Evolutionary conservation across 1,140 invertebrate species (phyloP).

Genomic region (Calliopsis andreniformis): DNA sequence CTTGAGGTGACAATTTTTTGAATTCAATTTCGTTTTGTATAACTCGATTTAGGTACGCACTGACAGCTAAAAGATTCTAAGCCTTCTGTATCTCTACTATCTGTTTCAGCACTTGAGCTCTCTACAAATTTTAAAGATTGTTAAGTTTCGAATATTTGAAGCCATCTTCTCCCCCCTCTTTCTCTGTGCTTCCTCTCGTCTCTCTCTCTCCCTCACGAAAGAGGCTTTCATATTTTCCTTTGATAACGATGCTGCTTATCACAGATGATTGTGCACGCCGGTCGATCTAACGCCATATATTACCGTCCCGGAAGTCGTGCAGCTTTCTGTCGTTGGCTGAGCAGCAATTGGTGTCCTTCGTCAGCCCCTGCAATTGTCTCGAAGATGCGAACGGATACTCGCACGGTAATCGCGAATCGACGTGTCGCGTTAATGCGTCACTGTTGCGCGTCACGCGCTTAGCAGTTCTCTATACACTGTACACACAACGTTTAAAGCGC

Average conservation of each 20-base stretch:
- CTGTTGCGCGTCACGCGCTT: slow-evolving; percentile 32
- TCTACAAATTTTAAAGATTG: too few species aligned
- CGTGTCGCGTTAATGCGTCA: slow-evolving; percentile 60
- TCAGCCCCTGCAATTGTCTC: slow-evolving; percentile 66
- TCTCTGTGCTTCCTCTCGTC: not conserved
- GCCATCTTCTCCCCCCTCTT: not conserved
- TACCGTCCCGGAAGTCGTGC: slow-evolving; percentile 59
- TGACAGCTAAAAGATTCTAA: too few species aligned
- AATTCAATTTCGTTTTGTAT: too few species aligned
- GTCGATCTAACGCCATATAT: slow-evolving; percentile 51
- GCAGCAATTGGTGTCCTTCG: slow-evolving; percentile 62
- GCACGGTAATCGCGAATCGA: slow-evolving; percentile 70
- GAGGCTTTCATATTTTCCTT: slow-evolving; percentile 6
- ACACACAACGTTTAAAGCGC: slow-evolving; percentile 40
- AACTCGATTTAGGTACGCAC: too few species aligned
- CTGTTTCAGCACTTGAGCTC: too few species aligned
- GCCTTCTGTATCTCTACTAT: too few species aligned
- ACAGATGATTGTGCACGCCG: slow-evolving; percentile 15
- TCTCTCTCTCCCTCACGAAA: not conserved
- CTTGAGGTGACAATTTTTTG: too few species aligned
- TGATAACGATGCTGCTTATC: slow-evolving; percentile 20
- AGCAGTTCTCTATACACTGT: slow-evolving; percentile 5
- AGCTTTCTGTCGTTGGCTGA: slow-evolving; percentile 55
- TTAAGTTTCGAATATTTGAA: too few species aligned
- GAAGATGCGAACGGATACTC: slow-evolving; percentile 63